Conservation (phyloP, 2,888 invertebrate genomes). For the Aspidiotus rigidus region DNA sequence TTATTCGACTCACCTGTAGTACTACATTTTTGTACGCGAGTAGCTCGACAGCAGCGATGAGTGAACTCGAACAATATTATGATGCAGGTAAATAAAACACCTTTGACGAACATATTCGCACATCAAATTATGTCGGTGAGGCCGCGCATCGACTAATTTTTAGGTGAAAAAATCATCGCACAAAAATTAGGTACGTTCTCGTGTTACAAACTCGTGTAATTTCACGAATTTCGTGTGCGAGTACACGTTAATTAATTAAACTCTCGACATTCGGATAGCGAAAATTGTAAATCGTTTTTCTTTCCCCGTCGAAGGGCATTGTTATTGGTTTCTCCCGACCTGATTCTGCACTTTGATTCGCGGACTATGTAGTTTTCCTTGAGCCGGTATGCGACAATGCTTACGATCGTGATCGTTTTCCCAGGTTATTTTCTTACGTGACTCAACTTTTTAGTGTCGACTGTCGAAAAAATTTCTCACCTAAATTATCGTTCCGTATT, state of each 20-base stretch:
- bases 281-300: background rate
- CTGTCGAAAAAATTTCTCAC: too few species aligned
- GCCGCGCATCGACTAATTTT: too few species aligned
- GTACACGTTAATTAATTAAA: background rate
- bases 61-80: background rate
- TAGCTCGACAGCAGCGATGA: background rate
- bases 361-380: conserved; percentile 22
- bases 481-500: too few species aligned
- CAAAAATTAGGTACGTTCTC: background rate
- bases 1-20: background rate
- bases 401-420: too few species aligned
- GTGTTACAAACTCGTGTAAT: background rate
- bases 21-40: background rate
- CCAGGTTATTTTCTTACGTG: too few species aligned
- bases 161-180: background rate
- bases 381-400: background rate
- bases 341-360: conserved; percentile 20
- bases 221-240: background rate
- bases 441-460: too few species aligned
- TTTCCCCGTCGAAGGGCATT: background rate
- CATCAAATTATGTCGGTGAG: background rate
- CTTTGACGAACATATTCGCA: conserved; percentile 1
- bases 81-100: background rate
- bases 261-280: background rate
- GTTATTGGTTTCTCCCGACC: background rate